Evolutionary conservation across 2,113 vertebrate species (phyloP).

Genomic region (Rhea pennata): DNA sequence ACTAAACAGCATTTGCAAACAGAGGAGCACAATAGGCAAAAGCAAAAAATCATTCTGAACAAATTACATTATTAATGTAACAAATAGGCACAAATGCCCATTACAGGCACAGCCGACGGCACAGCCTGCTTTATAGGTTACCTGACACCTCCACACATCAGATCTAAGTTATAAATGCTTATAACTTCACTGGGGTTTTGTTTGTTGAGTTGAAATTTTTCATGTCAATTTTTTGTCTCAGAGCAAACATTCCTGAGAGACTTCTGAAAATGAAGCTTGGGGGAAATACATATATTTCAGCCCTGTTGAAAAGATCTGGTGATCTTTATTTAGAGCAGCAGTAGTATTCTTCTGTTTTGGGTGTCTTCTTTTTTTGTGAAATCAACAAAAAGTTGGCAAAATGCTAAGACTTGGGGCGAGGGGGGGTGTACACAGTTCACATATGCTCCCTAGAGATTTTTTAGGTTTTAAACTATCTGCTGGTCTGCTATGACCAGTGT

Average conservation of each 20-base stretch:
- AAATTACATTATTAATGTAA: background rate
- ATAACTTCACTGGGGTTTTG: background rate
- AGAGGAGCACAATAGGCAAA: background rate
- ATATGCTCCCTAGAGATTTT: background rate
- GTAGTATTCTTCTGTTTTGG: background rate
- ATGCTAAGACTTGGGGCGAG: background rate
- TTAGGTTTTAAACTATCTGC: background rate
- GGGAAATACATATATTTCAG: background rate
- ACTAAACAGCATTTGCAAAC: background rate
- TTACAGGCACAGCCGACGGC: background rate
- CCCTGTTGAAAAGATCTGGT: background rate
- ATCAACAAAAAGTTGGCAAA: background rate
- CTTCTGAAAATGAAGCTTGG: background rate
- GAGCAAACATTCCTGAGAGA: background rate
- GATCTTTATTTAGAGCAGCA: background rate
- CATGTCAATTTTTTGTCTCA: background rate
- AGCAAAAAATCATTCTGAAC: background rate
- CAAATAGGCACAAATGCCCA: background rate
- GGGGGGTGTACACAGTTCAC: fast-evolving
- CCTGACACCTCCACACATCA: background rate
- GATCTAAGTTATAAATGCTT: background rate
- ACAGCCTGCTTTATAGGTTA: conserved; percentile 16
- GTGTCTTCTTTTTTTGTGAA: background rate
- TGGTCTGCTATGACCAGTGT: background rate
- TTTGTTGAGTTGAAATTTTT: background rate